Evolutionary conservation across 1,140 invertebrate species (phyloP).

Genomic region (Drosophila sp.): DNA sequence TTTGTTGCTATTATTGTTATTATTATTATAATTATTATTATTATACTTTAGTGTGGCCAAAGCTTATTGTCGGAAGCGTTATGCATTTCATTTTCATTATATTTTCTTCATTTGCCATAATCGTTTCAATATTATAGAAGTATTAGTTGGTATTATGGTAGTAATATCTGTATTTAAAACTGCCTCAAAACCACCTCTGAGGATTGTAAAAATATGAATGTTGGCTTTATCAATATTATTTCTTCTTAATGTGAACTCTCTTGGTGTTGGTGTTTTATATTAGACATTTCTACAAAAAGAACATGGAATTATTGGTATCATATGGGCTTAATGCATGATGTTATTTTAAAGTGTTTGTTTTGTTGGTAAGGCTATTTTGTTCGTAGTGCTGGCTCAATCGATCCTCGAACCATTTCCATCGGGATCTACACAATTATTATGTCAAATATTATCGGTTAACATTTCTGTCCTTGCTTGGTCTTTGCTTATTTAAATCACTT

Average conservation of each 20-base stretch:
- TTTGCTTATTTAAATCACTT: constrained; percentile 69
- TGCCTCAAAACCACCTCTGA: constrained; percentile 32
- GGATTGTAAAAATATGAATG: constrained; percentile 39
- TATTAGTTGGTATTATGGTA: constrained; percentile 27
- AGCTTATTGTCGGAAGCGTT: constrained; percentile 83
- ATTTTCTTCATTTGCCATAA: constrained; percentile 29
- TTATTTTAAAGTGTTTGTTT: constrained; percentile 14
- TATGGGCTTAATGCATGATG: not conserved
- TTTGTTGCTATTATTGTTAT: constrained; percentile 34
- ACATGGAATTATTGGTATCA: constrained; percentile 23
- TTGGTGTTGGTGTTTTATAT: constrained; percentile 4
- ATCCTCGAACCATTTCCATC: not conserved
- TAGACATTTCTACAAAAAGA: not conserved
- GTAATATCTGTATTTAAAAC: constrained; percentile 19
- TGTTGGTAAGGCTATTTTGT: constrained; percentile 56
- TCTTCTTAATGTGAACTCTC: not conserved
- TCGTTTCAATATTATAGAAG: constrained; percentile 34
- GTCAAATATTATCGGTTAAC: constrained; percentile 46
- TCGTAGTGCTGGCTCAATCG: constrained; percentile 8
- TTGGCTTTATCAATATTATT: not conserved
- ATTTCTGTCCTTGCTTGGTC: constrained; percentile 53
- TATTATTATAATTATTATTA: constrained; percentile 40
- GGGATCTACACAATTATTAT: constrained; percentile 19
- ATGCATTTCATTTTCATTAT: constrained; percentile 67
- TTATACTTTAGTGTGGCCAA: constrained; percentile 72